These are phyloP conservation scores for Telmatherina bonti DNA, from an alignment of 2,797 vertebrate species.

Conservation along the genomic window DNA sequence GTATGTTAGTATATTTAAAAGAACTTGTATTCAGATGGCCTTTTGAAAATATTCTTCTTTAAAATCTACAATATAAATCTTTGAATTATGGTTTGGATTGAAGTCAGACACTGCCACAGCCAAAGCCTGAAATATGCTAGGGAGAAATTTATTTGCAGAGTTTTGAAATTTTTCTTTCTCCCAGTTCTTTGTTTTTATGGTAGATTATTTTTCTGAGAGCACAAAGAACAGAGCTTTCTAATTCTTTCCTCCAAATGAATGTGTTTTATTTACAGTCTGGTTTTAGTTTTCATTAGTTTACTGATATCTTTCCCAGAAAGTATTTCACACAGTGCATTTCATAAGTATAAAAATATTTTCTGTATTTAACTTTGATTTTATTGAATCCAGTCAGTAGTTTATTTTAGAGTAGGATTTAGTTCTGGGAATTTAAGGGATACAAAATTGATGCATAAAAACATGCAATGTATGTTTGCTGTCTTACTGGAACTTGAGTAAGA, in stretches of 20 bases:
- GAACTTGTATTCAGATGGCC: slow-evolving; percentile 7
- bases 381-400: too few relatives aligned
- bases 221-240: not conserved
- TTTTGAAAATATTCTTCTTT: slow-evolving; percentile 37
- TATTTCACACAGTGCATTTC: not conserved
- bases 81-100: slow-evolving; percentile 34
- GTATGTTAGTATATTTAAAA: slow-evolving; percentile 1
- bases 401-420: not conserved
- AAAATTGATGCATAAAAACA: too few relatives aligned
- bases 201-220: not conserved
- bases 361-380: not conserved
- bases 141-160: slow-evolving; percentile 12
- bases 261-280: not conserved
- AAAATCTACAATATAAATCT: slow-evolving; percentile 24
- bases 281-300: not conserved
- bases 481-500: too few relatives aligned
- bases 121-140: slow-evolving; percentile 19
- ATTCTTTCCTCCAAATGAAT: not conserved
- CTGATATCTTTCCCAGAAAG: not conserved
- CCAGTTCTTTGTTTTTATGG: not conserved
- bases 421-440: too few relatives aligned
- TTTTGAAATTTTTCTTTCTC: slow-evolving; percentile 32
- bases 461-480: too few relatives aligned
- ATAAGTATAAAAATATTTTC: not conserved
- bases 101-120: not conserved